phyloP scores from a whole-genome alignment of 2,888 invertebrate genomes.

The Biston stratarius region DNA sequence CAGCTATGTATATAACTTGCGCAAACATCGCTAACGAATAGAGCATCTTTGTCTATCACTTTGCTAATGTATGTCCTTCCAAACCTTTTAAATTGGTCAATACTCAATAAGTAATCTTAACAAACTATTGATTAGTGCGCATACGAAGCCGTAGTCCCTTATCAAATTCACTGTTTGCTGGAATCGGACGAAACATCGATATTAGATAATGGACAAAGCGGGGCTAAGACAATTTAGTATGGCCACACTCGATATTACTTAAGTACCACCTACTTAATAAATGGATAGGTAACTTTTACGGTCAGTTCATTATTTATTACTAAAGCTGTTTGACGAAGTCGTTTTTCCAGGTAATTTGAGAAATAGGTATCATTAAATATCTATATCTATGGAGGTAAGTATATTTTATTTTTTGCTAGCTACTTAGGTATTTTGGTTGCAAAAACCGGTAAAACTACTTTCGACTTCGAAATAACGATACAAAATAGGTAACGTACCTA shows the following conservation, averaged over 20 bases:
- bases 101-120: constrained; percentile 40
- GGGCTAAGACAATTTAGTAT: constrained; percentile 59
- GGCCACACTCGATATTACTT: background rate
- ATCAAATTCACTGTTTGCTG: constrained; percentile 77
- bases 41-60: constrained; percentile 27
- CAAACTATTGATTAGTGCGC: constrained; percentile 31
- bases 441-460: constrained; percentile 19
- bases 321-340: background rate
- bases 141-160: constrained; percentile 49
- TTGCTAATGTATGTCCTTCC: constrained; percentile 28
- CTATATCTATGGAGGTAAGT: no score
- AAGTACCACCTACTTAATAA: background rate
- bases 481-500: no score
- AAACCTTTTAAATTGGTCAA: constrained; percentile 44
- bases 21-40: constrained; percentile 27
- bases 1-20: constrained; percentile 15
- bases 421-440: background rate
- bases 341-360: background rate
- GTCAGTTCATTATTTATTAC: background rate
- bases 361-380: background rate
- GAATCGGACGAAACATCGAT: constrained; percentile 68
- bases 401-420: no score
- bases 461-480: constrained; percentile 12
- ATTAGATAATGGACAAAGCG: constrained; percentile 67
- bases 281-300: background rate